Evolutionary conservation across 2,888 invertebrate species (phyloP).

Genomic region (Pheosia tremula): DNA sequence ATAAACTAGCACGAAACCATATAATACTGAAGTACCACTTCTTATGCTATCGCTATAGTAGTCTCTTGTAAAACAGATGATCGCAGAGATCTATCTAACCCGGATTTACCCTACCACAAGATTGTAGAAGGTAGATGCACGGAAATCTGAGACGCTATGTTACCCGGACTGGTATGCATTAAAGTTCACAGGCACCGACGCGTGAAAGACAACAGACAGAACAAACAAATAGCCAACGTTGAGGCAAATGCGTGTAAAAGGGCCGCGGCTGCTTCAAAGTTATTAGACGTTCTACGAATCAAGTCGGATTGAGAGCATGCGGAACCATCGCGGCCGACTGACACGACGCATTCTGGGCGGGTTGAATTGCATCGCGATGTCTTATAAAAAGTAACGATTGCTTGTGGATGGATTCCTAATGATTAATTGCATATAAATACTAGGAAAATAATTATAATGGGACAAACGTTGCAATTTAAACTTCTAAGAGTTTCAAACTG

Average conservation of each 20-base stretch:
- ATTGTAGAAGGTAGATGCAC: background rate
- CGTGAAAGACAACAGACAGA: background rate
- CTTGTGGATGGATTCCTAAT: conserved; percentile 24
- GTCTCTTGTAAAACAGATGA: too few species aligned
- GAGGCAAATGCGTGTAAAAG: conserved; percentile 3
- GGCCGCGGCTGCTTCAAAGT: conserved; percentile 16
- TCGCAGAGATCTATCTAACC: background rate
- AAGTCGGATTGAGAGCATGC: conserved; percentile 62
- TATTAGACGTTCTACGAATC: conserved; percentile 45
- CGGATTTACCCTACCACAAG: background rate
- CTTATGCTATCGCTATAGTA: too few species aligned
- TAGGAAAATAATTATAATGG: conserved; percentile 23
- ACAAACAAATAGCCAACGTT: background rate
- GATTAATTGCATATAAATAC: conserved; percentile 26
- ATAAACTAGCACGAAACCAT: background rate
- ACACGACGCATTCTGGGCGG: conserved; percentile 55
- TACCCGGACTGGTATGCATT: background rate
- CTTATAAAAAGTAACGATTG: conserved; percentile 37
- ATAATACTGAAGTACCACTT: too few species aligned
- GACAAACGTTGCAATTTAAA: conserved; percentile 3
- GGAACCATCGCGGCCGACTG: conserved; percentile 72
- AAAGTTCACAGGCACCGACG: background rate
- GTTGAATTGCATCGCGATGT: conserved; percentile 34
- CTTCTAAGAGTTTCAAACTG: background rate
- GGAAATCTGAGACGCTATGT: background rate